phyloP scores from a whole-genome alignment of 2,888 invertebrate species.

The Hartigia nigra region DNA sequence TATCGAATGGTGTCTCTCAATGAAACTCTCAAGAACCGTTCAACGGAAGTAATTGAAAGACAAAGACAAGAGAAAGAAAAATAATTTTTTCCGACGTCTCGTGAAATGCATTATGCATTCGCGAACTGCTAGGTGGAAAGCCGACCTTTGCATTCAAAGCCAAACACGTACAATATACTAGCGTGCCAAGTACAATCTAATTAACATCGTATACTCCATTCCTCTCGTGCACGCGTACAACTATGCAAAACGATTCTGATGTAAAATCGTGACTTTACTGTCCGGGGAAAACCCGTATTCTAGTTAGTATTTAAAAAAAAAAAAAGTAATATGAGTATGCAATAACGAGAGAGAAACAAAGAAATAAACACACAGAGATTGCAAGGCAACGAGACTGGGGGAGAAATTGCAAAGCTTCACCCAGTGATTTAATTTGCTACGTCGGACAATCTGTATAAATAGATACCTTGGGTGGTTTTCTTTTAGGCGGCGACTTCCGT shows the following conservation, averaged over 20 bases:
- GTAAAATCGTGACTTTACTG: not conserved
- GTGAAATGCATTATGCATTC: not conserved
- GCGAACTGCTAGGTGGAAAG: not conserved
- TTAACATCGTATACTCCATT: slow-evolving; percentile 1
- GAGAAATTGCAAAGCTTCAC: not conserved
- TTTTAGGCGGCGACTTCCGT: slow-evolving; percentile 70
- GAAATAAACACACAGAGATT: slow-evolving; percentile 1
- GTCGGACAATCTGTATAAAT: slow-evolving; percentile 36
- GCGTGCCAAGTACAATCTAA: not conserved
- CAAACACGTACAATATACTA: not conserved
- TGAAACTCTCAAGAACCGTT: not conserved
- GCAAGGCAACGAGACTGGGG: slow-evolving; percentile 6
- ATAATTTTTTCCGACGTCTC: not conserved
- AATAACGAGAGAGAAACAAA: slow-evolving; percentile 8
- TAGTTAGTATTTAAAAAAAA: not conserved
- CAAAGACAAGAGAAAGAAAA: not conserved
- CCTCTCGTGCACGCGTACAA: slow-evolving; percentile 2
- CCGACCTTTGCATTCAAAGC: not conserved
- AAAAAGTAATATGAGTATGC: not conserved
- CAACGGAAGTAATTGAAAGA: not conserved
- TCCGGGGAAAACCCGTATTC: not conserved
- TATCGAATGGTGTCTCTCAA: not conserved
- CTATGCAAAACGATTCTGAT: slow-evolving; percentile 3
- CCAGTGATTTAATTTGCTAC: not conserved
- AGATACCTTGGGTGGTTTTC: slow-evolving; percentile 75